A percentile compares a stretch with the other conserved stretches of the same genome.
Conservation (phyloP, 2,113 vertebrate genomes). For the Labeo catla region DNA sequence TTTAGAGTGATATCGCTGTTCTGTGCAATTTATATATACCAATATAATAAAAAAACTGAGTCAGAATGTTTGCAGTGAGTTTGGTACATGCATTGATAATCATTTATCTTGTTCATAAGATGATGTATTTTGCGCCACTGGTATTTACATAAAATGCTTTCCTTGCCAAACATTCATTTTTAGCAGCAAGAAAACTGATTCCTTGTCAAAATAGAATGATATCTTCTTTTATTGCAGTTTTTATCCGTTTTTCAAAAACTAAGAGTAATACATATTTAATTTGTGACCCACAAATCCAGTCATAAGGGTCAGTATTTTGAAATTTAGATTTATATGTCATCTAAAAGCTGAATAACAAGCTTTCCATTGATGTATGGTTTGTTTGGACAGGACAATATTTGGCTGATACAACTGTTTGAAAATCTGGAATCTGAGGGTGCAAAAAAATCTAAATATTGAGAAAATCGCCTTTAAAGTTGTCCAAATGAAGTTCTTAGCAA, state of each 20-base stretch:
- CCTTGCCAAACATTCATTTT: neutral
- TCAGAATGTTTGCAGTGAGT: neutral
- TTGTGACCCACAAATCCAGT: too few species aligned
- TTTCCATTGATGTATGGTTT: too few species aligned
- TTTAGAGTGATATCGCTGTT: neutral
- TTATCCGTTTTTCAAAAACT: neutral
- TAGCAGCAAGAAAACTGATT: neutral
- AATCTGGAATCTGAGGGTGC: too few species aligned
- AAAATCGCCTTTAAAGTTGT: too few species aligned
- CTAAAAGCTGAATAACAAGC: too few species aligned
- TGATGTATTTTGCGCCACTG: neutral
- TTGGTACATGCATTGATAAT: slow-evolving; percentile 1
- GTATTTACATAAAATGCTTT: neutral
- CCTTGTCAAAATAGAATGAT: neutral
- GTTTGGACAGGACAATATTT: too few species aligned
- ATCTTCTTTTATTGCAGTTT: neutral
- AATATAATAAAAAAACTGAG: neutral
- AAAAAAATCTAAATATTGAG: too few species aligned
- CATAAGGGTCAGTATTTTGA: too few species aligned
- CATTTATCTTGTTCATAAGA: neutral
- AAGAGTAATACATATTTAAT: too few species aligned
- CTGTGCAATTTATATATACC: neutral
- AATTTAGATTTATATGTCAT: too few species aligned
- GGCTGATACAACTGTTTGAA: too few species aligned
- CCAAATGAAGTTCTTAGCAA: too few species aligned